Evolutionary conservation across 2,113 vertebrate species (phyloP).

Genomic region (Serilophus lunatus): DNA sequence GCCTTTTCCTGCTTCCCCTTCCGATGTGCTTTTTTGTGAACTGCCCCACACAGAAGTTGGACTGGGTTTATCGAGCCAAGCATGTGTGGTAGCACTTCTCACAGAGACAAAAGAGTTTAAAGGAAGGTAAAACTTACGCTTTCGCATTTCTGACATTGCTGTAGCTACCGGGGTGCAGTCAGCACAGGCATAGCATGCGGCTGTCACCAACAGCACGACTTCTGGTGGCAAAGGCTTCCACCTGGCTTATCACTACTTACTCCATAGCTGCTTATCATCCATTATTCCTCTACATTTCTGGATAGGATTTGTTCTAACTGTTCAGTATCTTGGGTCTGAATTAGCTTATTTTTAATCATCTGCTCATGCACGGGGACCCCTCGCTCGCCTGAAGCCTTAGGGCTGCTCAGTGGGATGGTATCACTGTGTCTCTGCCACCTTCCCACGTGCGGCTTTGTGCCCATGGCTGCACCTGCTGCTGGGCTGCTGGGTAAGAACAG

Average conservation of each 20-base stretch:
- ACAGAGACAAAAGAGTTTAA: not conserved
- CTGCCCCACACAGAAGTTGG: not conserved
- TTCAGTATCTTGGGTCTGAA: not conserved
- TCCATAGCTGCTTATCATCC: rapidly evolving
- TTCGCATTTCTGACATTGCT: not conserved
- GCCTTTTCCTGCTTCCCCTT: not conserved
- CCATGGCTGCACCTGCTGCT: not conserved
- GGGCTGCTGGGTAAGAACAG: not conserved
- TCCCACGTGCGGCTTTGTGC: rapidly evolving
- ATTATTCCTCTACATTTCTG: not conserved
- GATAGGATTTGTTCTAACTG: not conserved
- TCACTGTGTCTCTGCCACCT: rapidly evolving
- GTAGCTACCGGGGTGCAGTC: not conserved
- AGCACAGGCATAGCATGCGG: not conserved
- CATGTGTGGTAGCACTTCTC: not conserved
- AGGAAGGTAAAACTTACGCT: not conserved
- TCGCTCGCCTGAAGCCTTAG: rapidly evolving
- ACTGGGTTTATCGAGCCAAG: not conserved
- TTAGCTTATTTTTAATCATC: not conserved
- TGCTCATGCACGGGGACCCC: rapidly evolving
- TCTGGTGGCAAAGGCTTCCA: not conserved
- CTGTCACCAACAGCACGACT: not conserved
- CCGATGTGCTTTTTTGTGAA: not conserved
- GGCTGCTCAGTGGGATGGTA: rapidly evolving
- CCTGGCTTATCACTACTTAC: not conserved